phyloP scores from a whole-genome alignment of 1,140 invertebrate genomes.

The Aphelenchoides besseyi region DNA sequence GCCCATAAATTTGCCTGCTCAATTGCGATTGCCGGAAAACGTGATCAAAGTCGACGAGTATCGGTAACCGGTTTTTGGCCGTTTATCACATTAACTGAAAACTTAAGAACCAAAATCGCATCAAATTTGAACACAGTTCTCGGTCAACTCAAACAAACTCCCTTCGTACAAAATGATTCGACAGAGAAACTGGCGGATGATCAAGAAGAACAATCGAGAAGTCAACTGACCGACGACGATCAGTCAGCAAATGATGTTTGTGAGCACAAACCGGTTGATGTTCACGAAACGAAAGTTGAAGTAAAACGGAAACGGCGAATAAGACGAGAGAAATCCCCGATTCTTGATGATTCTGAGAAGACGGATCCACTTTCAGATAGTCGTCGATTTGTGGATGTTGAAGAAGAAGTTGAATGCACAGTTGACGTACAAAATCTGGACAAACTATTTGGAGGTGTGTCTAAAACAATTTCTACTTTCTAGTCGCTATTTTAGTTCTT shows the following conservation, averaged over 20 bases:
- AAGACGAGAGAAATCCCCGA: not conserved
- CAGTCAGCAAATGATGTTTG: not conserved
- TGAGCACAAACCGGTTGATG: not conserved
- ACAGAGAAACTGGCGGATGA: not conserved
- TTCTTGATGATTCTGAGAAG: not conserved
- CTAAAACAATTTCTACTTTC: not conserved
- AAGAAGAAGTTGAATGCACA: not conserved
- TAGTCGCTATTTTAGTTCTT: not conserved
- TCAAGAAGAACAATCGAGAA: not conserved
- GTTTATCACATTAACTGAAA: not conserved
- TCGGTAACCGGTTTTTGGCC: too few relatives aligned
- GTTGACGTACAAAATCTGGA: not conserved
- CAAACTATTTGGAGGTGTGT: not conserved
- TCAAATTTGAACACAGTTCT: not conserved
- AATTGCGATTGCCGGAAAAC: not conserved
- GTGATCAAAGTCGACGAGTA: not conserved
- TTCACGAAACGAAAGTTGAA: constrained; percentile 11
- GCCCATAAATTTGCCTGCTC: not conserved
- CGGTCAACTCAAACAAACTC: not conserved
- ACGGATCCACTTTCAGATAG: not conserved
- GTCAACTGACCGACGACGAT: too few relatives aligned
- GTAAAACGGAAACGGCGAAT: not conserved
- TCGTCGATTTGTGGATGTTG: not conserved
- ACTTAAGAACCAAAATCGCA: not conserved
- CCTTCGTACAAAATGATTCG: not conserved